Evolutionary conservation across 2,797 vertebrate species (phyloP).

Genomic region (Manis pentadactyla): DNA sequence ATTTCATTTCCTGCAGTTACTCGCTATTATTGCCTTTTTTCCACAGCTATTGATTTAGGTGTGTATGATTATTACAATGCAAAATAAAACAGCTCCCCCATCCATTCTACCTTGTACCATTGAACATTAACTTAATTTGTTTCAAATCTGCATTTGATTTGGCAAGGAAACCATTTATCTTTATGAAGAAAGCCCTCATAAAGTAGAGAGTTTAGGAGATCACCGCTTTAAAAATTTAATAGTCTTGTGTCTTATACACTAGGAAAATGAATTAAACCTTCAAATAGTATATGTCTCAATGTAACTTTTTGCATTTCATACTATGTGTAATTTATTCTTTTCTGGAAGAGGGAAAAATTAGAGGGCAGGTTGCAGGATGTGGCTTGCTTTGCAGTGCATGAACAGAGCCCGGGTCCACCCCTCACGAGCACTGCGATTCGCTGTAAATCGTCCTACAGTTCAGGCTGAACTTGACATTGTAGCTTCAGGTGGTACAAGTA

Average conservation of each 20-base stretch:
- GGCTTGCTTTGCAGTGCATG: slow-evolving; percentile 27
- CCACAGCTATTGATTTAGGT: slow-evolving; percentile 97
- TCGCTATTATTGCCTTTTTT: slow-evolving; percentile 95
- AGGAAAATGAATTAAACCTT: slow-evolving; percentile 92
- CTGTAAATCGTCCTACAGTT: not conserved
- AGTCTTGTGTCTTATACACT: slow-evolving; percentile 90
- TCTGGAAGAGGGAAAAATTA: slow-evolving; percentile 65
- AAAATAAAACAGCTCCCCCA: slow-evolving; percentile 93
- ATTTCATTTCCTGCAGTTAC: slow-evolving; percentile 98
- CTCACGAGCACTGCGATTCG: rapidly evolving
- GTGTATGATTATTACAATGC: slow-evolving; percentile 96
- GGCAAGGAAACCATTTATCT: slow-evolving; percentile 95
- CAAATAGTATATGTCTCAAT: slow-evolving; percentile 92
- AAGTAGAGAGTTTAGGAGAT: slow-evolving; percentile 90
- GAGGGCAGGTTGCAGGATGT: slow-evolving; percentile 81
- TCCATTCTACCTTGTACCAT: slow-evolving; percentile 90
- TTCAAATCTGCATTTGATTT: slow-evolving; percentile 97
- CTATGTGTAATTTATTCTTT: slow-evolving; percentile 90
- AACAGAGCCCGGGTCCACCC: slow-evolving; percentile 62
- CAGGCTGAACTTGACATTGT: not conserved
- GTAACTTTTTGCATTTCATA: slow-evolving; percentile 90
- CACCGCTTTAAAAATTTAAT: slow-evolving; percentile 92
- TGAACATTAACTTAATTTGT: slow-evolving; percentile 94
- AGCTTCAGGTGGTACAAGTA: not conserved
- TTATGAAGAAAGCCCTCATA: slow-evolving; percentile 93